Percentiles rank a stretch among this genome's conserved stretches.
phyloP scores from a whole-genome alignment of 35 echinoderm and acorn worm genomes.

The Strongylocentrotus purpuratus region DNA sequence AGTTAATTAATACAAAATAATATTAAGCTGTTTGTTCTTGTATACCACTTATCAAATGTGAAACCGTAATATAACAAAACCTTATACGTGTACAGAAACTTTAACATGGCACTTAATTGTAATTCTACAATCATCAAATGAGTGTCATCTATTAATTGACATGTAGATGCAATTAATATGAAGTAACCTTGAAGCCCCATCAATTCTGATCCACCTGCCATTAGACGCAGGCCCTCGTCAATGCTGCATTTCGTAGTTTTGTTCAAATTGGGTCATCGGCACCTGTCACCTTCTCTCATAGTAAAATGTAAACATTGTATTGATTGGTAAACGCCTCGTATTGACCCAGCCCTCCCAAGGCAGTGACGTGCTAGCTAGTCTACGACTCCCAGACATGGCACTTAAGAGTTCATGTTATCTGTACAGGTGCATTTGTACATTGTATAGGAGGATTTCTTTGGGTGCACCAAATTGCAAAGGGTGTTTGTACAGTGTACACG shows the following conservation, averaged over 20 bases:
- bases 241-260: background rate
- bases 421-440: background rate
- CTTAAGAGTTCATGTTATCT: background rate
- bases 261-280: background rate
- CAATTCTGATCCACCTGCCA: background rate
- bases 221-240: background rate
- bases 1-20: too few species aligned
- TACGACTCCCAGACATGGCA: background rate
- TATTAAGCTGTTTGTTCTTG: too few species aligned
- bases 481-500: too few species aligned
- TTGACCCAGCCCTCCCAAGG: conserved; percentile 6
- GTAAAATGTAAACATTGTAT: background rate
- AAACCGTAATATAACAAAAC: too few species aligned
- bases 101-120: too few species aligned
- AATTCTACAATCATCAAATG: too few species aligned
- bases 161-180: too few species aligned
- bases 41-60: too few species aligned
- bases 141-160: too few species aligned
- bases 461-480: too few species aligned
- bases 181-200: background rate
- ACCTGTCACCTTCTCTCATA: conserved; percentile 9
- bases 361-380: background rate
- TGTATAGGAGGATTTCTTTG: too few species aligned
- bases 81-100: too few species aligned
- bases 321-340: background rate